These are phyloP conservation scores for Myotis pilosus DNA, from an alignment of 2,797 vertebrate genomes.

Conservation along the genomic window DNA sequence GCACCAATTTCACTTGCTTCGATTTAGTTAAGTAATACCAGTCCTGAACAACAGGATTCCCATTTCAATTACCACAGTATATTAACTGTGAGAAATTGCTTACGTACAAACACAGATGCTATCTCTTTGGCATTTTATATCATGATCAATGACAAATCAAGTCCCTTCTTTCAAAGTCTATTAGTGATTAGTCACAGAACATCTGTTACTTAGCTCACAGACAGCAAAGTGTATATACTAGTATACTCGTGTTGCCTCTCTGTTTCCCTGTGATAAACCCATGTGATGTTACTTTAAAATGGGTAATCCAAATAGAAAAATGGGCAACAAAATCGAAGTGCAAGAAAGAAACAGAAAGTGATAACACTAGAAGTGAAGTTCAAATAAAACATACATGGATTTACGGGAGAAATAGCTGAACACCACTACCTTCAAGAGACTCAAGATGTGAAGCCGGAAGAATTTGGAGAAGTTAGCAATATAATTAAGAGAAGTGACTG, in stretches of 20 bases:
- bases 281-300: not conserved
- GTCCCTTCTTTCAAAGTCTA: not conserved
- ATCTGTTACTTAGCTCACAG: not conserved
- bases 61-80: slow-evolving; percentile 10
- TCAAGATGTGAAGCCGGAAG: not conserved
- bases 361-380: not conserved
- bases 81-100: slow-evolving; percentile 9
- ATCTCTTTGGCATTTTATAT: not conserved
- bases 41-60: not conserved
- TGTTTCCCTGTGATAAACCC: not conserved
- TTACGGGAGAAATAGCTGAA: not conserved
- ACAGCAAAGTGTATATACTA: not conserved
- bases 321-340: not conserved
- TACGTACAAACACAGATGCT: not conserved
- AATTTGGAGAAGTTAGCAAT: not conserved
- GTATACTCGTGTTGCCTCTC: not conserved
- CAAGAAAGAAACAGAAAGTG: not conserved
- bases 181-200: not conserved
- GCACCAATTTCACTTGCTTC: not conserved
- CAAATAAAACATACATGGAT: not conserved
- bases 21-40: not conserved
- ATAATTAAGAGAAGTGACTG: not conserved
- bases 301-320: not conserved
- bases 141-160: not conserved
- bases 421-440: not conserved